phyloP scores from a whole-genome alignment of 2,888 invertebrate species.

The Eudasyphora cyanicolor region DNA sequence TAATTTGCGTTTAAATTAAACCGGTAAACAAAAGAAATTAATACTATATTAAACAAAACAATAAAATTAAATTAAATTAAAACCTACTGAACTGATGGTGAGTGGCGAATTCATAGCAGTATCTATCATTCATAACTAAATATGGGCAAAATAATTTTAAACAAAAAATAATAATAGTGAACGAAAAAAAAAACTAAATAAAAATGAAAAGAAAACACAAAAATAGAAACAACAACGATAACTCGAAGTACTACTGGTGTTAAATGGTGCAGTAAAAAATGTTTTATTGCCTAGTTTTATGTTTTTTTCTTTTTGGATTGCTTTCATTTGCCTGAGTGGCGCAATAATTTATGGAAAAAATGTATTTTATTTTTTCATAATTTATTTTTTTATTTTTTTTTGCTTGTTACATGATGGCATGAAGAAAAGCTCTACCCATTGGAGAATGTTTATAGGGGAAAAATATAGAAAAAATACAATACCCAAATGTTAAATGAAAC shows the following conservation, averaged over 20 bases:
- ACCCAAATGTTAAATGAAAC: constrained; percentile 48
- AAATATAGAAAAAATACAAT: constrained; percentile 5
- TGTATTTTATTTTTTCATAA: constrained; percentile 4
- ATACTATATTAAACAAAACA: background rate
- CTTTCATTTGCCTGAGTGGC: constrained; percentile 42
- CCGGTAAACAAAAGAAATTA: constrained; percentile 3
- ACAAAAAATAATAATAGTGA: background rate
- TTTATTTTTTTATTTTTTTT: background rate
- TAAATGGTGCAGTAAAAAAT: constrained; percentile 59
- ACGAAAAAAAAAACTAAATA: constrained; percentile 18
- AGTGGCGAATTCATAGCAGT: constrained; percentile 29
- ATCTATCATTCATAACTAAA: constrained; percentile 55
- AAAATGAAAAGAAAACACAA: constrained; percentile 25
- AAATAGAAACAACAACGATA: background rate
- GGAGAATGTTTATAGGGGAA: background rate
- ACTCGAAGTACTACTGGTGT: constrained; percentile 40
- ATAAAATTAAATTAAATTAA: constrained; percentile 45
- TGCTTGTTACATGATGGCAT: background rate
- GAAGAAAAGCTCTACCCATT: constrained; percentile 22
- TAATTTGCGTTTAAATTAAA: background rate
- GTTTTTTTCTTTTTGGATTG: constrained; percentile 35
- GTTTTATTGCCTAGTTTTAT: constrained; percentile 53
- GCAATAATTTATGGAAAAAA: constrained; percentile 53
- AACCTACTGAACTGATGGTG: constrained; percentile 19
- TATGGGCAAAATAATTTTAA: constrained; percentile 36